phyloP scores from a whole-genome alignment of 2,113 vertebrate genomes.

The Geothlypis trichas region DNA sequence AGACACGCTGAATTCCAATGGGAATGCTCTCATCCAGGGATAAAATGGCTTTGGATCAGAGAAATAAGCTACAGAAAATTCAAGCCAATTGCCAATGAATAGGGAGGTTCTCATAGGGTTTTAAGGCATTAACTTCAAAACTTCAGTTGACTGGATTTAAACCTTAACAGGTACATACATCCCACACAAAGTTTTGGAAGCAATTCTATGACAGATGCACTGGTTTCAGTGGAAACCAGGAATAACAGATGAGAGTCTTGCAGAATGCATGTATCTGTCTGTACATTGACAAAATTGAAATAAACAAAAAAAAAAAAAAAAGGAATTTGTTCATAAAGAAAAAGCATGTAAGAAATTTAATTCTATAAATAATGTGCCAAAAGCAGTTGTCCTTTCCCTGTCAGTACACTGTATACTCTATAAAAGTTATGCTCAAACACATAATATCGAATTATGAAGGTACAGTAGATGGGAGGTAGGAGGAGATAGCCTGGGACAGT shows the following conservation, averaged over 20 bases:
- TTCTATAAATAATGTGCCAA: neutral
- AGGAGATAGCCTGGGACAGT: neutral
- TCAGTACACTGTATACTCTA: rapidly evolving
- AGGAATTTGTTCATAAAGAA: neutral
- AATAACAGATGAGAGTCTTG: neutral
- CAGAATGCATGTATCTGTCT: neutral
- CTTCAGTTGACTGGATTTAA: neutral
- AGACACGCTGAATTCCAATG: neutral
- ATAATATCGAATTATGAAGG: neutral
- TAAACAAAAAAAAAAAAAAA: neutral
- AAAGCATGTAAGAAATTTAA: neutral
- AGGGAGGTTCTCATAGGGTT: rapidly evolving
- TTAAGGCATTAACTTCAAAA: neutral
- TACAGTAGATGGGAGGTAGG: neutral
- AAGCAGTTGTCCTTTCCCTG: neutral
- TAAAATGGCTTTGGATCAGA: neutral
- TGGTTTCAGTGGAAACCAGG: neutral
- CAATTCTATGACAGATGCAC: neutral
- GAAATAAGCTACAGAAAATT: neutral
- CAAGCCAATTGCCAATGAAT: neutral
- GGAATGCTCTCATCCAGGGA: neutral
- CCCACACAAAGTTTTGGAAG: neutral
- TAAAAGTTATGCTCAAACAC: neutral
- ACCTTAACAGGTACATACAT: neutral
- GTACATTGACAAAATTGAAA: neutral